phyloP scores from a whole-genome alignment of 2,888 invertebrate species.

The Apomyelois bistriatella region DNA sequence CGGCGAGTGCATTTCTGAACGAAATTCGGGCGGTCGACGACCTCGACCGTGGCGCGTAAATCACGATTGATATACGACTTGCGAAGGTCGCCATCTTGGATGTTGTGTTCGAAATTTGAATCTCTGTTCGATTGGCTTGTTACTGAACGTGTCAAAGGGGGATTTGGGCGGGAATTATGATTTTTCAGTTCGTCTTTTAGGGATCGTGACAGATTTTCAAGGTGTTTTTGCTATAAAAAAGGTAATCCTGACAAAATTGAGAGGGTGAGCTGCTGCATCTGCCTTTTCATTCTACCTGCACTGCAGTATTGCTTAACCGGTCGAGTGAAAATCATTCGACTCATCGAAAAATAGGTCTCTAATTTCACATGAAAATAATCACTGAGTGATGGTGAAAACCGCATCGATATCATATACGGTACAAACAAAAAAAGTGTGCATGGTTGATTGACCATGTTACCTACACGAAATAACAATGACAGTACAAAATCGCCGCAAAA shows the following conservation, averaged over 20 bases:
- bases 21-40: slow-evolving; percentile 77
- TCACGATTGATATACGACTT: slow-evolving; percentile 74
- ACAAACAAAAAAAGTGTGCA: no score
- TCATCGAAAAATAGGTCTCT: no score
- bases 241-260: background rate
- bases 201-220: background rate
- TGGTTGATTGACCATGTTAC: no score
- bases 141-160: slow-evolving; percentile 44
- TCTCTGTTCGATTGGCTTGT: slow-evolving; percentile 62
- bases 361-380: no score
- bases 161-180: slow-evolving; percentile 3
- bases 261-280: no score
- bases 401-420: no score
- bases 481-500: no score
- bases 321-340: no score
- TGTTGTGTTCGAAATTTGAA: slow-evolving; percentile 74
- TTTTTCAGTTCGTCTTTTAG: slow-evolving; percentile 1
- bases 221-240: background rate
- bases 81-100: slow-evolving; percentile 78
- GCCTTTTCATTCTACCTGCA: no score
- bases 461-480: no score
- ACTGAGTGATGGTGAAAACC: no score
- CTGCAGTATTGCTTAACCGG: no score
- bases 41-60: slow-evolving; percentile 75
- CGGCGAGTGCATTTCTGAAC: slow-evolving; percentile 76